Conservation (phyloP, 2,797 vertebrate genomes). For the Psittacula echo region DNA sequence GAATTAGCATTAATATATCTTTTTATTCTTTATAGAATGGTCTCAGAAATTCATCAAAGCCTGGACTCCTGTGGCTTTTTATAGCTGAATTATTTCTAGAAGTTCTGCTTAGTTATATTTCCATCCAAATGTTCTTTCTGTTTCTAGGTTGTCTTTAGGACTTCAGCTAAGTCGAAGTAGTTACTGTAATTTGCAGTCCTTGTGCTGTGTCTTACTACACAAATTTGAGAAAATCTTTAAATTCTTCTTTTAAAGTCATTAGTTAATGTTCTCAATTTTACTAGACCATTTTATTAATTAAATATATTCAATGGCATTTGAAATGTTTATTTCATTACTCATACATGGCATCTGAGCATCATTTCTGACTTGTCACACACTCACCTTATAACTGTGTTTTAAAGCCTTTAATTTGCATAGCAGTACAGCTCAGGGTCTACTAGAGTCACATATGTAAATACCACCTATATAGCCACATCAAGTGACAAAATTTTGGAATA, state of each 20-base stretch:
- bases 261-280: not conserved
- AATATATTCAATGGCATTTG: not conserved
- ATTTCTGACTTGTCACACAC: not conserved
- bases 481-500: not conserved
- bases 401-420: not conserved
- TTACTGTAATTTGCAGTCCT: not conserved
- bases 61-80: constrained; percentile 23
- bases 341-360: not conserved
- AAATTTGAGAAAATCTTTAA: not conserved
- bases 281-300: not conserved
- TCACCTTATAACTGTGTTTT: not conserved
- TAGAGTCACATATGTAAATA: not conserved
- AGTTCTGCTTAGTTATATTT: constrained; percentile 4
- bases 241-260: not conserved
- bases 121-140: constrained; percentile 8
- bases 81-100: constrained; percentile 41
- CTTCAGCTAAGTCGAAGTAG: constrained; percentile 1
- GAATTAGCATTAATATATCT: not conserved
- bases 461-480: not conserved
- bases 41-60: not conserved
- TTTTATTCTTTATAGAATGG: not conserved
- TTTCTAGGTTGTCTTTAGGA: not conserved
- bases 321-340: not conserved
- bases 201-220: not conserved
- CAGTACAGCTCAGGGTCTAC: not conserved